phyloP scores from a whole-genome alignment of 2,797 vertebrate species.

The Tiaroga cobitis region DNA sequence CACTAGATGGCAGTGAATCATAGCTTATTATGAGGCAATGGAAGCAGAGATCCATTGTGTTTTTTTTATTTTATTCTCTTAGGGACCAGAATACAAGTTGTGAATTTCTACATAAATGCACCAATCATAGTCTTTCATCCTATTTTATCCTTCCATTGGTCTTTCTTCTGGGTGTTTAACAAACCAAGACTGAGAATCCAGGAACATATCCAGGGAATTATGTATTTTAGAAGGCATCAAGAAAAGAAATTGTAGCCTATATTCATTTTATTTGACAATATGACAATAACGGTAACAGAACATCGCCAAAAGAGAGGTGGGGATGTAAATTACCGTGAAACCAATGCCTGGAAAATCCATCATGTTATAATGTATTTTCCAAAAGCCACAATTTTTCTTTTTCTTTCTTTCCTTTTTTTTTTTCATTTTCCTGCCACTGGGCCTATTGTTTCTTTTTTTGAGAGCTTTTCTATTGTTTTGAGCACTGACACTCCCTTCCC shows the following conservation, averaged over 20 bases:
- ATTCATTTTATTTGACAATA: not conserved
- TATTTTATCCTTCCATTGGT: not conserved
- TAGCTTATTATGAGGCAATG: conserved; percentile 12
- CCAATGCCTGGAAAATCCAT: not conserved
- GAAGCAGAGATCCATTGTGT: not conserved
- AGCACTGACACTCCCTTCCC: conserved; percentile 73
- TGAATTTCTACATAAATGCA: not conserved
- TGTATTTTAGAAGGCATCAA: not conserved
- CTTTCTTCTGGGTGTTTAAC: not conserved
- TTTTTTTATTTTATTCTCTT: not conserved
- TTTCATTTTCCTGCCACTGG: conserved; percentile 61
- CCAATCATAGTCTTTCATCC: not conserved
- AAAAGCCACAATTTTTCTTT: conserved; percentile 39
- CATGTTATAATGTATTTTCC: not conserved
- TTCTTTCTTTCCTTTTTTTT: conserved; percentile 54
- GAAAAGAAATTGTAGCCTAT: not conserved
- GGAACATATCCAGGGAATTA: not conserved
- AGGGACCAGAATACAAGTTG: not conserved
- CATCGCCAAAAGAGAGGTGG: not conserved
- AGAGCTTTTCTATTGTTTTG: conserved; percentile 75
- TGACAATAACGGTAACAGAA: not conserved
- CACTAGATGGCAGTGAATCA: conserved; percentile 61
- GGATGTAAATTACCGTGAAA: not conserved
- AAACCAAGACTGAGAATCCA: conserved; percentile 2
- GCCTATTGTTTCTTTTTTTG: conserved; percentile 64